Evolutionary conservation across 2,797 vertebrate species (phyloP).

Genomic region (Chromobotia macracanthus): DNA sequence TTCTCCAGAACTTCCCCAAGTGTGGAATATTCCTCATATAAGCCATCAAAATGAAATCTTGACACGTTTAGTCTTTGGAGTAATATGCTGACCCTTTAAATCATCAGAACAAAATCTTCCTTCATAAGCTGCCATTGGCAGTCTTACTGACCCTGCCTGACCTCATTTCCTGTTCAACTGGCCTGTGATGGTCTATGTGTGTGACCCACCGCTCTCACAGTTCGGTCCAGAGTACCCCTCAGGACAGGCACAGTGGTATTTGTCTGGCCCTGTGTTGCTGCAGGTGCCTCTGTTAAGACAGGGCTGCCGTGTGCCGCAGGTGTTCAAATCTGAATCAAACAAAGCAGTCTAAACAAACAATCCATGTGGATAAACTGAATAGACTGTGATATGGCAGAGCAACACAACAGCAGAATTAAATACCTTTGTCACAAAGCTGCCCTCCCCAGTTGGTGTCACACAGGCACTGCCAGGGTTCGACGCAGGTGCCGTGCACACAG

Average conservation of each 20-base stretch:
- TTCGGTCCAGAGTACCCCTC: constrained; percentile 95
- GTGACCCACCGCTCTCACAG: constrained; percentile 91
- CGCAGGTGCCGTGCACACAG: constrained; percentile 94
- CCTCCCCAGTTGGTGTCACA: constrained; percentile 99
- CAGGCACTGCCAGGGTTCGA: constrained; percentile 96
- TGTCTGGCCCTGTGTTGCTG: constrained; percentile 97
- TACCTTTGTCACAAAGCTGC: constrained; percentile 98
- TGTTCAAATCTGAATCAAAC: constrained; percentile 88
- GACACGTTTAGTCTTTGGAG: no score
- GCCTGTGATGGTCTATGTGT: constrained; percentile 3
- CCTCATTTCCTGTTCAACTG: background rate
- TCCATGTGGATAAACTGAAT: background rate
- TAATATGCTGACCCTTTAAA: no score
- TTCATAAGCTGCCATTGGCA: no score
- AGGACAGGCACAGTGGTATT: constrained; percentile 94
- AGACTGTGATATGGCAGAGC: background rate
- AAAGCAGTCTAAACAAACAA: constrained; percentile 17
- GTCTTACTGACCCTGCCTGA: no score
- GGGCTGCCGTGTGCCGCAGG: constrained; percentile 92
- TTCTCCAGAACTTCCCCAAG: no score
- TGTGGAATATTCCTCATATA: no score
- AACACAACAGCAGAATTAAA: no score
- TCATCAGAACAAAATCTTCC: no score
- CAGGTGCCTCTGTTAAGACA: constrained; percentile 95
- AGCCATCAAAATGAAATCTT: no score